Base-by-base conservation (phyloP, 2,797 vertebrate species). In the Galaxias olidus region DNA sequence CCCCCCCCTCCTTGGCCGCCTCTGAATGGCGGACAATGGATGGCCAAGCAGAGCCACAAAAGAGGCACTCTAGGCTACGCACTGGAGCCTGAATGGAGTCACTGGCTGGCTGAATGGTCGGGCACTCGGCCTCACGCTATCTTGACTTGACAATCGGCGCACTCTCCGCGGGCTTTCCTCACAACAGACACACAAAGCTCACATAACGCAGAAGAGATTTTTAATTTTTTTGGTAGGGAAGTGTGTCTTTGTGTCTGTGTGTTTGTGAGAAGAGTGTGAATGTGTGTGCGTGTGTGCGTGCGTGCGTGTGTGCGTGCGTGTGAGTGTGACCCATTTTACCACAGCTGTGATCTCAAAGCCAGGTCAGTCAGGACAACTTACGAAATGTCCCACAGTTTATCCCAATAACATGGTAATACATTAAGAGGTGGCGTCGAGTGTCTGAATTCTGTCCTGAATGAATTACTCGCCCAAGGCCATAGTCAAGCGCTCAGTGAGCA, bases 181-280 rank as follows among this genome's bases (percentile, higher is more conserved):
- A 76, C 30, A 30, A 30, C 30, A 30, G 30, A 30, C 30, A 30
- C 30, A 30, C 30, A 30, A 30, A 3, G 72, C 66, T 81, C 74
- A 57, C 66, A 78, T 71, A 75, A 76, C 63, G 56, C 79, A 71
- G 83, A 75, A 64, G 42, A 63, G 78, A 61, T 64, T 81, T 75
- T 47, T 76, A n/a, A n/a, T n/a, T n/a, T n/a, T n/a, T n/a, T n/a
- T n/a, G n/a, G n/a, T n/a, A n/a, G n/a, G n/a, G n/a, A n/a, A n/a
- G n/a, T n/a, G n/a, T n/a, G n/a, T n/a, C n/a, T n/a, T 65, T 11
- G 1, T 47, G 59, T 15, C 71, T 65, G n/a, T 79, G 63, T 75
- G 30, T 30, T 30, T 30, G 30, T 2, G 30, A 30, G n/a, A 30
- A 30, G 30, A 3, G 30, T 30, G 30, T 30, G 30, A 3, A 6